A percentile compares a stretch with the other conserved stretches of the same genome.
Evolutionary conservation across 2,797 vertebrate genomes (phyloP).

Genomic region (Pangasius mekongensis): DNA sequence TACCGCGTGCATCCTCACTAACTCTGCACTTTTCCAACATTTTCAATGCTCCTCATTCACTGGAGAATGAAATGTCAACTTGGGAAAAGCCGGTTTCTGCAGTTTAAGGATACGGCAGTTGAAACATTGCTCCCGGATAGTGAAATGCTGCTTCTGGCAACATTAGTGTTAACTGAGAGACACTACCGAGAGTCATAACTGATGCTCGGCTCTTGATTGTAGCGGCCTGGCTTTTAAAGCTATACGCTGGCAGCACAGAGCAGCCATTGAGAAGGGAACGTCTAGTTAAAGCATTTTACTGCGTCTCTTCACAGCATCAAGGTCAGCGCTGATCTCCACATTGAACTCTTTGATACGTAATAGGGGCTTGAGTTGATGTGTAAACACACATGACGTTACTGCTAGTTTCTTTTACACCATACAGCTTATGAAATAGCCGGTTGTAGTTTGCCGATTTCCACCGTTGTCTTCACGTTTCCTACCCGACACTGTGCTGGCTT

Average conservation of each 20-base stretch:
- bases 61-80: not conserved
- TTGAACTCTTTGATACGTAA: constrained; percentile 15
- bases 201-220: constrained; percentile 46
- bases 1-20: not conserved
- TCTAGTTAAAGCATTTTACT: not conserved
- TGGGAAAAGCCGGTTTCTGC: not conserved
- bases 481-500: not conserved
- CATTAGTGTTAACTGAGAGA: constrained; percentile 56
- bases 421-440: not conserved
- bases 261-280: not conserved
- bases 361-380: constrained; percentile 37
- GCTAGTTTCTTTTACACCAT: too few species aligned
- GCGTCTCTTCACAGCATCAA: constrained; percentile 29
- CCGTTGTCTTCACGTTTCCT: not conserved
- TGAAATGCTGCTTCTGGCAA: constrained; percentile 50
- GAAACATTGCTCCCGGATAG: constrained; percentile 39
- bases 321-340: constrained; percentile 15
- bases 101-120: not conserved
- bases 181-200: constrained; percentile 1
- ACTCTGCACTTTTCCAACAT: not conserved
- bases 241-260: constrained; percentile 3
- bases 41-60: not conserved
- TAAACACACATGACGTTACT: constrained; percentile 46
- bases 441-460: not conserved
- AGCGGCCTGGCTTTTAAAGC: not conserved